Base-by-base conservation (phyloP, 2,888 invertebrate genomes). In the Trissoscelio sp. region DNA sequence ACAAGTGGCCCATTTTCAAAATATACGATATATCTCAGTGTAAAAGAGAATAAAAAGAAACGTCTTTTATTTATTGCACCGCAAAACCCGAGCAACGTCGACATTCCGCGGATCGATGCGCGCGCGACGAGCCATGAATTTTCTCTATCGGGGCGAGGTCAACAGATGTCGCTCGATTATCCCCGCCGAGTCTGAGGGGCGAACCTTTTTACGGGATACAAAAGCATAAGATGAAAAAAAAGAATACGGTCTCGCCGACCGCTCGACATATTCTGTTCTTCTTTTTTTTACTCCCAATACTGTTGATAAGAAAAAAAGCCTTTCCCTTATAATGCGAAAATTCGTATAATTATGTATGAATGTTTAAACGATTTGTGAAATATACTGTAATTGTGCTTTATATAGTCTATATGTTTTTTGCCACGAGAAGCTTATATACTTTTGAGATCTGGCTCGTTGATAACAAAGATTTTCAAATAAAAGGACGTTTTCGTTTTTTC, bases 371-470 rank as follows among this genome's bases (percentile, higher is more conserved):
- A 89, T 89, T 90, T 91, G 92, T 92, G 91, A 92, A 92, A 92
- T 92, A 92, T 91, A 92, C 89, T 92, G 92, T 92, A 92, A 91
- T 90, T 92, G 92, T 92, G 92, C 92, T 92, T 92, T 90, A 92
- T 87, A 82, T 84, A 84, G 86, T 86, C 82, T 83, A 84, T 81
- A 80, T 80, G 81, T 83, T 84, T 82, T 84, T 77, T 75, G 72
- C 82, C 79, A 79, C 64, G 67, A 75, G 70, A 78, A 74, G 78
- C 81, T 81, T 81, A 53, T 81, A 69, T 73, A 73, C 58, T 73
- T 78, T 81, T 80, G 46, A 9, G 62, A 78, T 81, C 58, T 62
- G 78, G 69, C 69, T 81, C 77, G 73, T 73, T 78, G 64, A 78
- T 69, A 57, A 70, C 48, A 69, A 72, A 42, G 44, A 67, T 46